Evolutionary conservation across 1,140 invertebrate genomes (phyloP).

Genomic region (Eriocheir sinensis): DNA sequence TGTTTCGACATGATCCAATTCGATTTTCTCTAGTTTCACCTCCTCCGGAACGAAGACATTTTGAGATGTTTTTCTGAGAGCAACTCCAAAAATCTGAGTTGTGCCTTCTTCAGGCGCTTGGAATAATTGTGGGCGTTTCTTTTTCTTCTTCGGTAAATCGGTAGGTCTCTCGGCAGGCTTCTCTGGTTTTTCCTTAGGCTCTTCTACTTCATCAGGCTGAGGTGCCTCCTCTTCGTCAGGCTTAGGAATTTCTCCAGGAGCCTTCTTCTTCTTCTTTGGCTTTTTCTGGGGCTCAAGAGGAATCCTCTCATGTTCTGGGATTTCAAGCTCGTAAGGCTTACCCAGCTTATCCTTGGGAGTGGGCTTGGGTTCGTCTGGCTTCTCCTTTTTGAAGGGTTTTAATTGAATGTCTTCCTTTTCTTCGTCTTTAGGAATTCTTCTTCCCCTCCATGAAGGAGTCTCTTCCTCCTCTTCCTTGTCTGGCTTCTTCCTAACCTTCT

Average conservation of each 20-base stretch:
- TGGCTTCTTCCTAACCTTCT: conserved; percentile 61
- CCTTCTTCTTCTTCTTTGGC: conserved; percentile 51
- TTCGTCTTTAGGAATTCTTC: conserved; percentile 67
- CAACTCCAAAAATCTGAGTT: conserved; percentile 46
- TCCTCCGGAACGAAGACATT: conserved; percentile 71
- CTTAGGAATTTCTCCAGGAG: neutral
- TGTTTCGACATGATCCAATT: conserved; percentile 70
- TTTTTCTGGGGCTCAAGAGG: conserved; percentile 70
- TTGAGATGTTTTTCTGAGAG: conserved; percentile 54
- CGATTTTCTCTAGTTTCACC: conserved; percentile 63
- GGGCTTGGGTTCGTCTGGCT: conserved; percentile 79
- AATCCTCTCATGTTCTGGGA: conserved; percentile 63
- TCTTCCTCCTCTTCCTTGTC: conserved; percentile 67
- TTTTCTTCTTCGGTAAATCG: conserved; percentile 32
- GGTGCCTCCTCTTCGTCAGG: conserved; percentile 28
- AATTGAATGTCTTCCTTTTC: conserved; percentile 81
- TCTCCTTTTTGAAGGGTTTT: conserved; percentile 81
- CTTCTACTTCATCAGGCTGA: conserved; percentile 77
- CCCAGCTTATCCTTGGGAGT: conserved; percentile 81
- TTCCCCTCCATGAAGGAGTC: conserved; percentile 59
- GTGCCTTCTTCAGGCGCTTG: conserved; percentile 76
- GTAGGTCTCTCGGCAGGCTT: neutral
- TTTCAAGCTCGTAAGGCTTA: conserved; percentile 71
- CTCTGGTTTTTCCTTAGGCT: conserved; percentile 63
- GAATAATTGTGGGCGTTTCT: conserved; percentile 43